Evolutionary conservation across 1,140 invertebrate genomes (phyloP), one percentile per base, ranked within the genome.

Genomic region (Triops longicaudatus): DNA sequence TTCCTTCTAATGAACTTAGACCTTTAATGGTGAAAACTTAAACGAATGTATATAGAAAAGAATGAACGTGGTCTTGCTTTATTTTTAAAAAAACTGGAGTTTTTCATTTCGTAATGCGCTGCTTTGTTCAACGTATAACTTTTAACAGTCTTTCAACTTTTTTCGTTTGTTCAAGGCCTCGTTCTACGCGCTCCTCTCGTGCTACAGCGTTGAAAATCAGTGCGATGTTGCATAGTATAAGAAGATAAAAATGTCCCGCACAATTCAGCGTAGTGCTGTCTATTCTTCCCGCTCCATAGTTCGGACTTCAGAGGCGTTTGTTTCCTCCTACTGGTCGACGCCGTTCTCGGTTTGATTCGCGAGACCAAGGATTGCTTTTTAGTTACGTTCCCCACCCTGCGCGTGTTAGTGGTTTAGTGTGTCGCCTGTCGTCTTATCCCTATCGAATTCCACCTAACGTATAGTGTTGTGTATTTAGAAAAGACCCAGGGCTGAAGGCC

Each of bases 401-500:
- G 50, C 50, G 50, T 63, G 50, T 63, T 63, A 63, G 50, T 63
- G 50, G 50, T 63, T 63, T 63, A 63, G 50, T 63, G 50, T 63
- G 50, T 63, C 50, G 50, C 50, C 50, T 63, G 14, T 63, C 50
- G 50, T 63, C 50, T 63, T 14, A 63, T 63, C 50, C n/a, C 50
- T 63, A 63, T 63, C 50, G 50, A 63, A 63, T 63, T 63, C 50
- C 50, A 63, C 17, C 14, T 63, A 63, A 63, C 50, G 50, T 63
- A 22, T 63, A 63, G 50, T 63, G 44, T 63, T 63, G 44, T 63
- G 50, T 63, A 63, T 63, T 63, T 63, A 63, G 50, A 17, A 63
- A 63, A 63, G 50, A 22, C 14, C 31, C 50, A 63, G 50, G 50
- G 50, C 50, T 63, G 50, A 63, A 63, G 50, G 50, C 50, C 22